These are phyloP conservation scores for Gymnobelideus leadbeateri DNA, from an alignment of 2,113 vertebrate species.

Conservation along the genomic window DNA sequence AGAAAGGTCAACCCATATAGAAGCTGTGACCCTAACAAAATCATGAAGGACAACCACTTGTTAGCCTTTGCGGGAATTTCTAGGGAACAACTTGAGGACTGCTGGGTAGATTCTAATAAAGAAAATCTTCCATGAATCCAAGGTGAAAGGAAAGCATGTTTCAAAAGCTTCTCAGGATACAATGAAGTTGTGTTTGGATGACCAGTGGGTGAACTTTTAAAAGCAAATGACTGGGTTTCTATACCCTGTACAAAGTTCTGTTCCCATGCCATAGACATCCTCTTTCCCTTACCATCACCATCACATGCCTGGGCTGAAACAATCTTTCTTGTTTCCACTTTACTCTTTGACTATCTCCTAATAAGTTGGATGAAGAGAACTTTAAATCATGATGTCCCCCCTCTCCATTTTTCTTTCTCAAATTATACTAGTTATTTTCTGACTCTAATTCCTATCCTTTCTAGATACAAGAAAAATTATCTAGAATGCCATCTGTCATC, in stretches of 20 bases:
- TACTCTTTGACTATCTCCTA: slow-evolving; percentile 35
- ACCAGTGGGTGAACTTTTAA: slow-evolving; percentile 29
- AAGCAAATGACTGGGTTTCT: slow-evolving; percentile 67
- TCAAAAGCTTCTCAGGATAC: not conserved
- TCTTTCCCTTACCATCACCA: slow-evolving; percentile 52
- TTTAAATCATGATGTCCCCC: not conserved
- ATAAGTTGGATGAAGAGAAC: slow-evolving; percentile 48
- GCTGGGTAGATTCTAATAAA: slow-evolving; percentile 21
- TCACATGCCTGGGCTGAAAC: slow-evolving; percentile 33
- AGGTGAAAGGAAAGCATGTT: slow-evolving; percentile 27
- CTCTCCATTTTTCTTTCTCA: slow-evolving; percentile 24
- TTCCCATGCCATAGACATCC: slow-evolving; percentile 74
- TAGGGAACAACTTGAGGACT: slow-evolving; percentile 4
- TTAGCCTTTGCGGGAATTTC: not conserved
- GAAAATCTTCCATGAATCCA: slow-evolving; percentile 11
- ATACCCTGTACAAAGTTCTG: slow-evolving; percentile 48
- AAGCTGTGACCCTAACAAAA: not conserved
- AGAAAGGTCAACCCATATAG: not conserved
- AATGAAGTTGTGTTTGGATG: slow-evolving; percentile 53
- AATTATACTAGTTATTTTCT: slow-evolving; percentile 63
- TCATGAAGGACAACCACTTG: not conserved
- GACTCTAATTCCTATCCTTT: slow-evolving; percentile 72
- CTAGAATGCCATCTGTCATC: slow-evolving; percentile 84
- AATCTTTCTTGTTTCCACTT: slow-evolving; percentile 53
- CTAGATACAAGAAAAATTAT: slow-evolving; percentile 77